These are phyloP conservation scores for Trachelus iudaicus DNA, from an alignment of 2,888 invertebrate species.

Conservation along the genomic window DNA sequence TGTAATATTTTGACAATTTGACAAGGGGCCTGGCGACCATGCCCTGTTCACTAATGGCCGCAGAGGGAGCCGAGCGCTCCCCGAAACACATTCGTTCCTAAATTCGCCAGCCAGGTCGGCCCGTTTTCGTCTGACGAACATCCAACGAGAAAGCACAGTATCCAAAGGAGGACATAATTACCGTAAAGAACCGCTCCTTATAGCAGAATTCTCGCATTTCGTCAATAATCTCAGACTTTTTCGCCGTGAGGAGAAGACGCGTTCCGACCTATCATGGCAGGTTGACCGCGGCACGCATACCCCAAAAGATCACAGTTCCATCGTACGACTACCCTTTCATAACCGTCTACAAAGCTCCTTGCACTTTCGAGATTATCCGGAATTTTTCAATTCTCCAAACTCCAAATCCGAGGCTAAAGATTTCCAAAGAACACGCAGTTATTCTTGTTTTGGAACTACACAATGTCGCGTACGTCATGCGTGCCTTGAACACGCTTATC, in stretches of 20 bases:
- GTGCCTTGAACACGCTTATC: conserved; percentile 29
- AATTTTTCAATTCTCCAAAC: conserved; percentile 1
- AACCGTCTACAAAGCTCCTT: not conserved
- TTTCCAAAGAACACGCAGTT: conserved; percentile 25
- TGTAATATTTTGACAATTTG: conserved; percentile 38
- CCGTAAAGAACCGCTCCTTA: conserved; percentile 53
- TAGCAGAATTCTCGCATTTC: conserved; percentile 53
- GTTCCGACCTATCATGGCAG: conserved; percentile 64
- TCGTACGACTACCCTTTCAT: not conserved
- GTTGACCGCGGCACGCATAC: conserved; percentile 50
- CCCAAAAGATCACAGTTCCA: conserved; percentile 14
- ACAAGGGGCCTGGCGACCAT: conserved; percentile 50
- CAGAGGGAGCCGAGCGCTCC: conserved; percentile 45
- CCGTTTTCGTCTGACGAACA: not conserved
- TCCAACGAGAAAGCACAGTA: not conserved
- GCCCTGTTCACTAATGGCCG: conserved; percentile 56
- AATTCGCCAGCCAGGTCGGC: not conserved
- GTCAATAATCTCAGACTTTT: conserved; percentile 44
- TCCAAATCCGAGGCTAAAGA: not conserved
- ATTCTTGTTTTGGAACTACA: conserved; percentile 48
- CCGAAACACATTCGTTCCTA: conserved; percentile 8
- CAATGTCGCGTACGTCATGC: conserved; percentile 50
- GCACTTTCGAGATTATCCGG: not conserved
- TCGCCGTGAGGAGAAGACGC: conserved; percentile 53
- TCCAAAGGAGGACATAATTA: conserved; percentile 34